phyloP scores from a whole-genome alignment of 2,888 invertebrate genomes.

The Podotricha telesiphe region DNA sequence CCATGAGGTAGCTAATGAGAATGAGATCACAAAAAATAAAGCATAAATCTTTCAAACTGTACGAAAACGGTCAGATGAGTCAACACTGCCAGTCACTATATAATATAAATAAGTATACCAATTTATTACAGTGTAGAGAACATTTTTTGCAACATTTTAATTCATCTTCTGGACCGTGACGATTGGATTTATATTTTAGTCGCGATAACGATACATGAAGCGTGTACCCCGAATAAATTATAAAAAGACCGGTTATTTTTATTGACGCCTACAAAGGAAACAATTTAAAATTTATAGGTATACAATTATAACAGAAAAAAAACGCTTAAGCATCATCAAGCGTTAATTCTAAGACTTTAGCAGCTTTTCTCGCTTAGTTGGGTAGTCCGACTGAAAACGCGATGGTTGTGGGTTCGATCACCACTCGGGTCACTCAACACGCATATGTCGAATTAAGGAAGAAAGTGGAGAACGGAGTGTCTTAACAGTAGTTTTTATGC shows the following conservation, averaged over 20 bases:
- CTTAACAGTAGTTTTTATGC: no score
- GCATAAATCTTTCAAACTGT: slow-evolving; percentile 5
- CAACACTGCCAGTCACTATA: neutral
- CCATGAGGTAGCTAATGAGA: neutral
- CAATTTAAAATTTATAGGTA: neutral
- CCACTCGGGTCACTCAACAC: no score
- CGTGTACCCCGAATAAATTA: slow-evolving; percentile 23
- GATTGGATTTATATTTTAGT: slow-evolving; percentile 26
- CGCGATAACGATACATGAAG: slow-evolving; percentile 9
- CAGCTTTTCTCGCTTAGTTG: no score
- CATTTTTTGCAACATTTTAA: slow-evolving; percentile 29
- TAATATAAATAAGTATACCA: no score
- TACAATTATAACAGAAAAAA: no score
- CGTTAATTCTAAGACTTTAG: no score
- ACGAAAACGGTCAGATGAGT: slow-evolving; percentile 14
- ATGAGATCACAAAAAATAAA: neutral
- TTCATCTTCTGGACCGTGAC: slow-evolving; percentile 26
- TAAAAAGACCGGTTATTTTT: slow-evolving; percentile 11
- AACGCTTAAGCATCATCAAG: no score
- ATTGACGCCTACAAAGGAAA: neutral
- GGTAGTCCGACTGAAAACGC: no score
- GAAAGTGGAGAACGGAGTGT: no score
- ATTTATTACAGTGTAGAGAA: neutral
- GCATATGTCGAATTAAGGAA: no score
- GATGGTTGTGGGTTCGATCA: no score